Base-by-base conservation (phyloP, 2,113 vertebrate species). In the Dicaeum eximium region DNA sequence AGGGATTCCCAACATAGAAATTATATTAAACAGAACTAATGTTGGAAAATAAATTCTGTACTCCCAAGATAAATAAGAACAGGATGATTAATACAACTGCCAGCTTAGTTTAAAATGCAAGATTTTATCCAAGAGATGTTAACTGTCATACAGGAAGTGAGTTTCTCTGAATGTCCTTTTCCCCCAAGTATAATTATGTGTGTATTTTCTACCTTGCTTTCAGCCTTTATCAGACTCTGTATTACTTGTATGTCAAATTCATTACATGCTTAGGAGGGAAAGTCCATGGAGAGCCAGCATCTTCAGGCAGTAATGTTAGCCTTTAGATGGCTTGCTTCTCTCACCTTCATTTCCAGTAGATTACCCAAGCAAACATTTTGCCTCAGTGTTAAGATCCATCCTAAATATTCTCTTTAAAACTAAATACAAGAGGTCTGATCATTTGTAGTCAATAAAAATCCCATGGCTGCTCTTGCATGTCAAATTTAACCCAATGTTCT, bases 371-470 rank as follows among this genome's bases (percentile, higher is more conserved):
- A 82, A 80, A 77, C 47, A 16, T 93, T 95, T 92, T 80, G 58
- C 73, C 28, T 35, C 3, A 0, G 4, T 64, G n/a, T 90, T 94
- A 85, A 90, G 71, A 80, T 73, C 79, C 67, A 47, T 93, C 54
- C 89, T 93, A 93, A 93, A 77, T 80, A 77, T 11, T 90, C 74
- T 57, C 58, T 85, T 90, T 56, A 90, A 90, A 95, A 65, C 70
- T 92, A 80, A 72, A 54, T 80, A 73, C 74, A 62, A 86, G 64
- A 80, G 54, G 25, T 86, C 82, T 88, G 64, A 95, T 97, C 82
- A 86, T 93, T 96, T 90, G n/a, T 94, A 83, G 88, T 95, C 94
- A 93, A 82, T 93, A 95, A 94, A 95, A 96, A 90, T 94, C 94
- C 67, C 92, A 88, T 95, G 85, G 95, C 95, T 95, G 81, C 64